Base-by-base conservation (phyloP, 2,113 vertebrate species). In the Malurus alboscapulatus region DNA sequence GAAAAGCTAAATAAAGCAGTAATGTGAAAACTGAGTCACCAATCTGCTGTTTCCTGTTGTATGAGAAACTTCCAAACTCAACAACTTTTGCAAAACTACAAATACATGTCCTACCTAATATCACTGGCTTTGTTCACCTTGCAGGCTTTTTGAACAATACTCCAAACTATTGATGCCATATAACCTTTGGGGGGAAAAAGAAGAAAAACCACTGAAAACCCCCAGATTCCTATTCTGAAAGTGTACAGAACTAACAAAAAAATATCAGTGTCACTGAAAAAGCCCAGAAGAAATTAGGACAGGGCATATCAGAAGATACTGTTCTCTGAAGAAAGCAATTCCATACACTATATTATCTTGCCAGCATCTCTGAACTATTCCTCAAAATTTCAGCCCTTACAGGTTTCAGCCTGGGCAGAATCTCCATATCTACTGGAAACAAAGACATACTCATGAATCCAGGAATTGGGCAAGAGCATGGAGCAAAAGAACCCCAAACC, bases 401-500 rank as follows among this genome's bases (percentile, higher is more conserved):
- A 72, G 51, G 17, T 62, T 73, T 72, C 62, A 83, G 36, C 25
- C 80, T 27, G 18, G 14, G 48, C 36, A 63, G 24, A 76, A 30
- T 32, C 34, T 51, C n/a, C 2, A 0, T 4, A 40, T 34, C 50
- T 71, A 7, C 1, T 13, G 24, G 20, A 76, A 93, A 51, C 12
- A 53, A 75, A 61, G 9, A 3, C 10, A 51, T 4, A 4, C 21
- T 66, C 44, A 50, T 8, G 78, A 75, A 17, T 54, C 29, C 20
- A 44, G 30, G 18, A 59, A 24, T 0, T 32, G 20, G 18, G 19
- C 20, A 32, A 78, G 72, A 68, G 26, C 17, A 54, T 0, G 0
- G 10, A 55, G 12, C 1, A 9, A 20, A 61, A 66, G 59, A 45
- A 4, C 1, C 2, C 25, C 14, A 45, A 42, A 25, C 2, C 7